Evolutionary conservation across 2,113 vertebrate species (phyloP).

Genomic region (Onychorhynchus coronatus): DNA sequence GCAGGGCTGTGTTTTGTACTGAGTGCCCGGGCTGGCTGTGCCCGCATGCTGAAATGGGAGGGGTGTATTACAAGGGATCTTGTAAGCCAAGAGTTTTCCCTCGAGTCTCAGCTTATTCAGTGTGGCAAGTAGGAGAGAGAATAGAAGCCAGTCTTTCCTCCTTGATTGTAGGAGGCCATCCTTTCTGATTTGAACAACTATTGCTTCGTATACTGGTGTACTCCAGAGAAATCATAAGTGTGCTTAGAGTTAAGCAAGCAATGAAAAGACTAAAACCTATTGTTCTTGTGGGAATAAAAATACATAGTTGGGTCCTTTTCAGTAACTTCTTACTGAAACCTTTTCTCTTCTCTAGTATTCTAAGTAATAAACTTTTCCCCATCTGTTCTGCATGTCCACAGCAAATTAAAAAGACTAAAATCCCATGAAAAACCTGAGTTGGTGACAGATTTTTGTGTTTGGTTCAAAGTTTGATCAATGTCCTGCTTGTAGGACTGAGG

Average conservation of each 20-base stretch:
- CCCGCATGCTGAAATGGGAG: neutral
- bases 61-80: neutral
- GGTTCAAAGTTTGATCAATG: neutral
- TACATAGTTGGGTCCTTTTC: neutral
- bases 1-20: neutral
- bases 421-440: neutral
- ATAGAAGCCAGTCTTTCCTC: neutral
- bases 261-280: neutral
- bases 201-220: neutral
- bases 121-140: neutral
- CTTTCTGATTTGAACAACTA: neutral
- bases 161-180: neutral
- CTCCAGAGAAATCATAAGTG: neutral
- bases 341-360: neutral
- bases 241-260: neutral
- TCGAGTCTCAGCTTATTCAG: neutral
- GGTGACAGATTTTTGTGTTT: neutral
- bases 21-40: neutral
- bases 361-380: neutral
- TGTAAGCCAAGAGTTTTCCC: neutral
- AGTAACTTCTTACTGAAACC: neutral
- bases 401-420: neutral
- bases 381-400: neutral
- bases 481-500: neutral
- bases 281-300: neutral